Evolutionary conservation across 2,113 vertebrate species (phyloP), one percentile per base, ranked within the genome.

Genomic region (Pygathrix nemaeus): DNA sequence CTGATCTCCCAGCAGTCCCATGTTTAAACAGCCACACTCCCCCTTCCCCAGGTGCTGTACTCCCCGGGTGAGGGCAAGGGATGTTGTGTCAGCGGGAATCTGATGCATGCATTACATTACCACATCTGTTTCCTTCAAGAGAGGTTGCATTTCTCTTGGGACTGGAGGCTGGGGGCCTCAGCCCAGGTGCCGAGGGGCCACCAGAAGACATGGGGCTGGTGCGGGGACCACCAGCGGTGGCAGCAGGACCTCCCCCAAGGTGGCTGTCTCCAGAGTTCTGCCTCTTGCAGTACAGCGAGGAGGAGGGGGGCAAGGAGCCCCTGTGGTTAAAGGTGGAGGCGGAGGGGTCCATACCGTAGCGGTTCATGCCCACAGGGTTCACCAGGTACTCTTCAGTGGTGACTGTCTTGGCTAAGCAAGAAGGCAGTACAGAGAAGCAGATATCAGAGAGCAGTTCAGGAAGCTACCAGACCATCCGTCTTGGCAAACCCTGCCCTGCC

Each of bases 61-160:
- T 45, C 76, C 80, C 87, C 40, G 12, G 70, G 17, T 23, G 38
- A 40, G 20, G 45, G 43, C 25, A 48, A 27, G 73, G 45, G 23
- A 78, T n/a, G 21, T 8, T 18, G 38, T 50, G 40, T 48, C 40
- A 48, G 18, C 21, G 50, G 78, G 43, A 93, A 64, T 16, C 75
- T 72, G 57, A 6, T 1, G n/a, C 50, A 55, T 52, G 73, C 30
- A 8, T 88, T 98, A 93, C 43, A 93, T 99, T 99, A 99, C 99
- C 99, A 98, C 99, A 99, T 99, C 99, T 99, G 98, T 99, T 99
- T 98, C 98, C 99, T 86, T 99, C 99, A 52, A 98, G 98, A 94
- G 98, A 99, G 94, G 98, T 98, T 68, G 98, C 98, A 0, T 98
- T 99, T 93, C 98, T 98, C 9, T 98, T 99, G 52, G 99, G 99